Percentiles rank a stretch among this genome's conserved stretches.
phyloP scores from a whole-genome alignment of 1,140 invertebrate species.

The Ceratosolen solmsi region DNA sequence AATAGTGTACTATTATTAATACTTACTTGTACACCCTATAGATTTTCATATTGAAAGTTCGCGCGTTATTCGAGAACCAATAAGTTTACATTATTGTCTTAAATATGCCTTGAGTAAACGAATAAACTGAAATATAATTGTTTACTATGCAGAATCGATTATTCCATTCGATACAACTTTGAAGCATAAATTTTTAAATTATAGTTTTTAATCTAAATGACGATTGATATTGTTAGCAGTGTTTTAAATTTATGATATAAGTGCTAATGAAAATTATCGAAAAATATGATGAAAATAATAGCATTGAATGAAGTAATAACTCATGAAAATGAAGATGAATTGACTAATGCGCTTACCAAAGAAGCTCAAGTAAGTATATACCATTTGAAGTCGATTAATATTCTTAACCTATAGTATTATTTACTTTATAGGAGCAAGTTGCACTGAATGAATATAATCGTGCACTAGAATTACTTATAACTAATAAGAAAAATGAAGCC shows the following conservation, averaged over 20 bases:
- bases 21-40: no score
- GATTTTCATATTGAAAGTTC: no score
- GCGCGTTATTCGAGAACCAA: no score
- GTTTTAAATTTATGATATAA: background rate
- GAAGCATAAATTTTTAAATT: no score
- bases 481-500: constrained; percentile 76
- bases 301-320: constrained; percentile 80
- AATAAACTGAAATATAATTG: no score
- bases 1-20: no score
- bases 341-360: constrained; percentile 76
- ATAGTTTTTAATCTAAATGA: no score
- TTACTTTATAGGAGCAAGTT: constrained; percentile 77
- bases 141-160: no score
- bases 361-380: constrained; percentile 77
- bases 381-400: constrained; percentile 16
- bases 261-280: background rate
- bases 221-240: no score
- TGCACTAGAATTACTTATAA: constrained; percentile 77
- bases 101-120: no score
- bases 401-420: background rate
- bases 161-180: no score
- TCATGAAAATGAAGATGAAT: constrained; percentile 74
- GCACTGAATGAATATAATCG: constrained; percentile 81
- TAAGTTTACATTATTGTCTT: no score
- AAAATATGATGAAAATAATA: constrained; percentile 79